Conservation (phyloP, 2,113 vertebrate genomes). For the Cyprinodon variegatus region DNA sequence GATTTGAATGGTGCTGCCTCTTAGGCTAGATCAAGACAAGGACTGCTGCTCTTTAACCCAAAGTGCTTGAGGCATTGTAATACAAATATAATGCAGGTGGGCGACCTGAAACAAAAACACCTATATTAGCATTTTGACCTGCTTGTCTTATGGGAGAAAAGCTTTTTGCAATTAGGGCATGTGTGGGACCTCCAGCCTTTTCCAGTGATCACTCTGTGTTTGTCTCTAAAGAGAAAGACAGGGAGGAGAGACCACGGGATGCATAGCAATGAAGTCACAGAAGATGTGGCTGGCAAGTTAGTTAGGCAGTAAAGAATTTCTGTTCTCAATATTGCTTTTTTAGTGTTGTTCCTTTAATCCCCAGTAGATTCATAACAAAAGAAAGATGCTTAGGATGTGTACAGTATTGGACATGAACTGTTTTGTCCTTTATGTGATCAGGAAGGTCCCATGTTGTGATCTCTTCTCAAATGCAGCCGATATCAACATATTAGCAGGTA, state of each 20-base stretch:
- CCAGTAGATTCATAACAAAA: background rate
- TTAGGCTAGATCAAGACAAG: slow-evolving; percentile 37
- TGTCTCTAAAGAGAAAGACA: slow-evolving; percentile 43
- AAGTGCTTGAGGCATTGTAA: slow-evolving; percentile 58
- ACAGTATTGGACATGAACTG: background rate
- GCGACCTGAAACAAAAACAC: slow-evolving; percentile 59
- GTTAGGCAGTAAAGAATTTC: slow-evolving; percentile 16
- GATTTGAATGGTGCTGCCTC: slow-evolving; percentile 28
- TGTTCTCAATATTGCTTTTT: background rate
- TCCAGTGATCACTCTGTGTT: slow-evolving; percentile 45
- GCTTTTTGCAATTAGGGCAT: slow-evolving; percentile 55
- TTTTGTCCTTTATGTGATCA: background rate
- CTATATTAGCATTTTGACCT: slow-evolving; percentile 42
- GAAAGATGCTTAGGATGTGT: background rate
- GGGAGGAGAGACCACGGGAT: slow-evolving; percentile 22
- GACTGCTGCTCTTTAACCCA: slow-evolving; percentile 36
- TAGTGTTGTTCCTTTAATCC: background rate
- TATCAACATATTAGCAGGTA: too few species aligned
- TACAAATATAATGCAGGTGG: slow-evolving; percentile 53
- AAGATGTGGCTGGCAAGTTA: slow-evolving; percentile 22
- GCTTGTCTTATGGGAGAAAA: slow-evolving; percentile 28
- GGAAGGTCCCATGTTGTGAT: too few species aligned
- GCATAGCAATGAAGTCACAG: slow-evolving; percentile 57
- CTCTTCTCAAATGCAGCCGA: too few species aligned
- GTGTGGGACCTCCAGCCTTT: slow-evolving; percentile 43